These are phyloP conservation scores for Acanthaster planci DNA, from an alignment of 35 echinoderm and acorn worm species.

Conservation along the genomic window DNA sequence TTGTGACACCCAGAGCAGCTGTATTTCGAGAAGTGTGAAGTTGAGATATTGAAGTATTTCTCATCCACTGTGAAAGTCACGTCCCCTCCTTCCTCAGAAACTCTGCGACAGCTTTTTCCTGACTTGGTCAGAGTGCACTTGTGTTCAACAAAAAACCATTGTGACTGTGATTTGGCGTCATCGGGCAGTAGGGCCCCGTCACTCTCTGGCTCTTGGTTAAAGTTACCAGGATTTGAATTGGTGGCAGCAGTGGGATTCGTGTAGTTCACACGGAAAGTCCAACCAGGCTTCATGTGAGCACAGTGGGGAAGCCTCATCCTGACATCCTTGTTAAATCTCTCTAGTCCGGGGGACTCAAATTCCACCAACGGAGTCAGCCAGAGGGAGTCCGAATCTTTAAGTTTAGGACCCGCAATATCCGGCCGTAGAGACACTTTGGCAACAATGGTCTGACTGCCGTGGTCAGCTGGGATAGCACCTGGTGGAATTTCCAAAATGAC, in stretches of 20 bases:
- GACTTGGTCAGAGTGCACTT: neutral
- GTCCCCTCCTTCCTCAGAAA: neutral
- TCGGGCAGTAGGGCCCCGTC: neutral
- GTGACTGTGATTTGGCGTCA: neutral
- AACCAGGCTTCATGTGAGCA: constrained; percentile 8
- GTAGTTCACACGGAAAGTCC: constrained; percentile 25
- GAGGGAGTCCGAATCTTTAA: neutral
- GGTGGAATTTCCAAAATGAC: constrained; percentile 54
- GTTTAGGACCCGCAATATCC: neutral
- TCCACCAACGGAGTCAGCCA: constrained; percentile 47
- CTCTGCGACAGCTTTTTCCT: neutral
- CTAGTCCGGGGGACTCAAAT: constrained; percentile 40
- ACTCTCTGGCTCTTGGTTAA: neutral
- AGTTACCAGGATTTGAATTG: neutral
- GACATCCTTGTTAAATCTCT: constrained; percentile 21
- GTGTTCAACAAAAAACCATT: neutral
- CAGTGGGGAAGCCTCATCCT: constrained; percentile 46
- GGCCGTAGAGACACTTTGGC: constrained; percentile 6
- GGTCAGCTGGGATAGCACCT: constrained; percentile 36
- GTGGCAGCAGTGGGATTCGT: constrained; percentile 3
- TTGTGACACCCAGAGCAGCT: constrained; percentile 45
- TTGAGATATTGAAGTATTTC: constrained; percentile 29
- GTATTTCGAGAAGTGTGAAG: constrained; percentile 58
- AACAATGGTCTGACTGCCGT: constrained; percentile 8
- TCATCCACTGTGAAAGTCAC: constrained; percentile 35